These are phyloP conservation scores for Genyomyrus donnyi DNA, from an alignment of 2,113 vertebrate genomes.

Conservation along the genomic window DNA sequence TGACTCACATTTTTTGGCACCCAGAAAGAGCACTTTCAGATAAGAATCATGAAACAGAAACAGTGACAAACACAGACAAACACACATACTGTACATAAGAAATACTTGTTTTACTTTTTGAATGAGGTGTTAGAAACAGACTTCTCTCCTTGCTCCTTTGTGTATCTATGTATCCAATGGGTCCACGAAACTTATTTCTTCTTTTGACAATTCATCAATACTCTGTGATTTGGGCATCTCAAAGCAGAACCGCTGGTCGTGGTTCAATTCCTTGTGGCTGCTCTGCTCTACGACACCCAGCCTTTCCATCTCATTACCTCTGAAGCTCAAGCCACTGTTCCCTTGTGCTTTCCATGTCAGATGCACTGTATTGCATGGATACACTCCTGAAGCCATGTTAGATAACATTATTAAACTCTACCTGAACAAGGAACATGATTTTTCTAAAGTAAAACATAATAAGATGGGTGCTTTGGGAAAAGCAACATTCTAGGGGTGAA, in stretches of 20 bases:
- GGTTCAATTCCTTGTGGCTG: neutral
- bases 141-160: neutral
- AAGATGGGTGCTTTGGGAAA: neutral
- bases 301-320: slow-evolving; percentile 5
- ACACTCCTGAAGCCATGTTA: neutral
- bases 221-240: neutral
- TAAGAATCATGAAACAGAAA: neutral
- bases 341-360: neutral
- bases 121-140: neutral
- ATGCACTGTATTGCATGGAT: neutral
- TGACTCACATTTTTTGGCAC: neutral
- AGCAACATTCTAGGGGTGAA: neutral
- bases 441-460: neutral
- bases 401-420: neutral
- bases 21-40: neutral
- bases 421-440: neutral
- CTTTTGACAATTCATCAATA: neutral
- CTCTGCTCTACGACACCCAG: neutral
- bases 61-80: neutral
- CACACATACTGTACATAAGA: neutral
- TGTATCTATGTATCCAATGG: neutral
- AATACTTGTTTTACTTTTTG: neutral
- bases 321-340: neutral
- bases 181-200: neutral
- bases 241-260: neutral